Evolutionary conservation across 2,113 vertebrate genomes (phyloP).

Genomic region (Chionis minor): DNA sequence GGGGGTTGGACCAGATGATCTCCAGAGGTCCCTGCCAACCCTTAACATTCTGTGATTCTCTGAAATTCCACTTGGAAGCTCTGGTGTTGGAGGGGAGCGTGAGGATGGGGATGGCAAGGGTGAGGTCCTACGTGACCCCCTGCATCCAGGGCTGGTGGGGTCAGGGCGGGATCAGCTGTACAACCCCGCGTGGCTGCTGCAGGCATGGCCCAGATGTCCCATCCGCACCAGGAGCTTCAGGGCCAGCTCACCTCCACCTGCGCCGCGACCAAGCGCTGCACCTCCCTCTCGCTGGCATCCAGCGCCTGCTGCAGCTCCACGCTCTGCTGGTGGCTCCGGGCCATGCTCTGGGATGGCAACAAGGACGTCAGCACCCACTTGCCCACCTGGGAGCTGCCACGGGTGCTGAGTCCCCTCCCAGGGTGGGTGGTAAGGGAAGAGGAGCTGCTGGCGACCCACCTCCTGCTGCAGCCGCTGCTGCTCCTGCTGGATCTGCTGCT

Average conservation of each 20-base stretch:
- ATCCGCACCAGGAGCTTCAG: rapidly evolving
- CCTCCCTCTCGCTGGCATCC: constrained; percentile 68
- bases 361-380: neutral
- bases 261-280: constrained; percentile 23
- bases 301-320: constrained; percentile 61
- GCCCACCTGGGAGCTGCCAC: rapidly evolving
- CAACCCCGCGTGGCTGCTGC: rapidly evolving
- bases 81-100: neutral
- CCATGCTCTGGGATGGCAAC: constrained; percentile 47
- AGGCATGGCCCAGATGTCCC: neutral
- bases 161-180: rapidly evolving
- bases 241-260: constrained; percentile 73
- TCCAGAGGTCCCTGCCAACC: too few relatives aligned
- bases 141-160: neutral
- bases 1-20: too few relatives aligned
- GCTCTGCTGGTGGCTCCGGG: constrained; percentile 24
- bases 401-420: neutral
- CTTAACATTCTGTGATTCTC: too few relatives aligned
- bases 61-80: too few relatives aligned
- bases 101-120: neutral
- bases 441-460: constrained; percentile 26
- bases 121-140: neutral
- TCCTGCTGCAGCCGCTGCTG: constrained; percentile 62
- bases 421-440: neutral
- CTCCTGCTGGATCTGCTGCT: constrained; percentile 73